Percentiles rank a stretch among this genome's conserved stretches.
These are phyloP conservation scores for Balanococcus diminutus DNA, from an alignment of 2,888 invertebrate genomes.

Conservation along the genomic window DNA sequence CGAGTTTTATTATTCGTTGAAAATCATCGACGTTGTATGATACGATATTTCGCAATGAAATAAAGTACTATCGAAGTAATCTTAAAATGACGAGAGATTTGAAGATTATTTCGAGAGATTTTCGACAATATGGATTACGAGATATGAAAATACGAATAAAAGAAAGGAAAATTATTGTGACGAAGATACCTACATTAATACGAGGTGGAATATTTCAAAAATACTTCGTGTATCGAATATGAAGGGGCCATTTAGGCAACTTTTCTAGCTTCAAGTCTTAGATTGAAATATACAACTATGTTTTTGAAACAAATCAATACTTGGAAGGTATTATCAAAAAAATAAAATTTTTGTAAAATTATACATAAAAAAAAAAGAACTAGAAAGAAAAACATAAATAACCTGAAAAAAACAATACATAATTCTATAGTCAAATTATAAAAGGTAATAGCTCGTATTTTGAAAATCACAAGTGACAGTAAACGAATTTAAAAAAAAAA, in stretches of 20 bases:
- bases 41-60: background rate
- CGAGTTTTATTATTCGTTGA: background rate
- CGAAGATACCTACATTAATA: too few relatives aligned
- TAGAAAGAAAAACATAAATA: background rate
- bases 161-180: background rate
- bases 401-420: background rate
- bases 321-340: background rate
- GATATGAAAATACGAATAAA: background rate
- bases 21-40: background rate
- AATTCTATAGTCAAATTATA: background rate
- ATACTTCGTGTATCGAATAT: too few relatives aligned
- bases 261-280: background rate
- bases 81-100: background rate
- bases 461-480: background rate
- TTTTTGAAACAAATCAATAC: background rate
- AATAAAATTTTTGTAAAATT: background rate
- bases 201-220: too few relatives aligned
- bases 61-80: background rate
- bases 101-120: background rate
- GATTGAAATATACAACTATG: background rate
- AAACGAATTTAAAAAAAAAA: too few relatives aligned
- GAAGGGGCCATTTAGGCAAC: background rate
- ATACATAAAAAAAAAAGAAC: background rate
- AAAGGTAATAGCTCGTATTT: background rate
- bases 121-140: background rate